Conservation (phyloP, 2,113 vertebrate species). For the Ursus arctos region DNA sequence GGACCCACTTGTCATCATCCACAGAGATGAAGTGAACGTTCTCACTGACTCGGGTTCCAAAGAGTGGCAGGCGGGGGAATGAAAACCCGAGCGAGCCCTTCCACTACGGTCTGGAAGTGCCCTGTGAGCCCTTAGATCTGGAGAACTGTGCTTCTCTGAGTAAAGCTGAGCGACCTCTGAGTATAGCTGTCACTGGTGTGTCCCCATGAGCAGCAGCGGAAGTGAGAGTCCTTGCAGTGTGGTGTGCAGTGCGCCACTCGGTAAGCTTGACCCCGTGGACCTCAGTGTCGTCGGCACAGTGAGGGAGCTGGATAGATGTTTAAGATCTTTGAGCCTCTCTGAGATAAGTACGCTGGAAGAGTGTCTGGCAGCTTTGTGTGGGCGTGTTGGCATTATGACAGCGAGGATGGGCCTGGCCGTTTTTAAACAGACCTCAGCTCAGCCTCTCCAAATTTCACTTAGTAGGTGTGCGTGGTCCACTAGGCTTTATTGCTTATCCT, state of each 20-base stretch:
- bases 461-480: accelerated
- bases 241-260: not conserved
- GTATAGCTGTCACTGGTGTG: not conserved
- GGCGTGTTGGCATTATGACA: not conserved
- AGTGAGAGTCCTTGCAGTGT: not conserved
- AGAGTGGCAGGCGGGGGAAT: not conserved
- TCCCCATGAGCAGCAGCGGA: not conserved
- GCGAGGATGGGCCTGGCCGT: not conserved
- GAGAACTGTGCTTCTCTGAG: not conserved
- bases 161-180: not conserved
- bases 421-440: not conserved
- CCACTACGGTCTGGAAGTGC: not conserved
- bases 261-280: not conserved
- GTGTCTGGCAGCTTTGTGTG: not conserved
- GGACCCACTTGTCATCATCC: not conserved
- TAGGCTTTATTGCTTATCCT: not conserved
- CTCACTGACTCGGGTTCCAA: not conserved
- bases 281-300: not conserved
- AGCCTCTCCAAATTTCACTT: not conserved
- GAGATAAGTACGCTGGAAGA: not conserved
- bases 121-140: not conserved
- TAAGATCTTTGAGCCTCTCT: not conserved
- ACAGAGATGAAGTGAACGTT: not conserved
- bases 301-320: not conserved
- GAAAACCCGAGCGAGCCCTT: not conserved